Base-by-base conservation (phyloP, 1,140 invertebrate genomes). In the Euglossa dilemma region DNA sequence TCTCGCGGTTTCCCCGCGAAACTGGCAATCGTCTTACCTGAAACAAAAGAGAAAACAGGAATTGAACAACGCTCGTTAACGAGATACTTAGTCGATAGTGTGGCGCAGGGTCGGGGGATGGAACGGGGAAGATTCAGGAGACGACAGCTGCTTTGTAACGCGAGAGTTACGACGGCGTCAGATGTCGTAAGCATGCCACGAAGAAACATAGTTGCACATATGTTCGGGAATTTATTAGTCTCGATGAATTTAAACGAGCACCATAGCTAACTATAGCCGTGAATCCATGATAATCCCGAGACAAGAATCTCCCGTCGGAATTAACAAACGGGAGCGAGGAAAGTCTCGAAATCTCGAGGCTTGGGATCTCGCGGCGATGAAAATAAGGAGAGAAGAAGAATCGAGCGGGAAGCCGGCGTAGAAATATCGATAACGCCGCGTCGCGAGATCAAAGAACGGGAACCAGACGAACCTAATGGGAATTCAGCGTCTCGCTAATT, bases 161-260 rank as follows among this genome's bases (percentile, higher is more conserved):
- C 45, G 47, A 71, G 23, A 45, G 56, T 80, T 80, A 80, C 56
- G 23, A 11, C 25, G 56, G 43, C 57, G 18, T 64, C 23, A 28
- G 47, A 25, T 63, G 57, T 64, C 78, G 57, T 63, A 63, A 73
- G 50, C 47, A 25, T 45, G 78, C 69, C 47, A 64, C 23, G 57
- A n/a, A 52, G 43, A 73, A 80, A 80, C 70, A 80, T 45, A 52
- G 54, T 14, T 43, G 56, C 25, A 11, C 67, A 36, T 59, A 61
- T 20, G 25, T 57, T 72, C 3, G 52, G 45, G 43, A 72, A 73
- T 80, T 80, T 80, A 63, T 64, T 59, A 28, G 70, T 43, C 43
- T 6, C 25, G 18, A 28, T 28, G 57, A 52, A 80, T 71, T 70
- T 57, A 50, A 8, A 79, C 36, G 57, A 43, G 36, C 28, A 28